Conservation (phyloP, 2,888 invertebrate genomes). For the Dioctria linearis region DNA sequence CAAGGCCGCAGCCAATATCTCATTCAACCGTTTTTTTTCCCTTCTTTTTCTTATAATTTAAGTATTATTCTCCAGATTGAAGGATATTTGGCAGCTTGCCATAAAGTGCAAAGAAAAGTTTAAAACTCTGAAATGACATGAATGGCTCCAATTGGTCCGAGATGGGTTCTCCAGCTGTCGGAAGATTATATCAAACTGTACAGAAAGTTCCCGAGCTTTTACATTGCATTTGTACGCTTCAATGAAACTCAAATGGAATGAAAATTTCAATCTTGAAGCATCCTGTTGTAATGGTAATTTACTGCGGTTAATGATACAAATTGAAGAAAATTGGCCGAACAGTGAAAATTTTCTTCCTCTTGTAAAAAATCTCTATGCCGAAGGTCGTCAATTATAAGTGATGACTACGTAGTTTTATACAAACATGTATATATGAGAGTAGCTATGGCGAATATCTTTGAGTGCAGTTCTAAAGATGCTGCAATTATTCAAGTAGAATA, state of each 20-base stretch:
- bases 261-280: conserved; percentile 17
- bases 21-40: not conserved
- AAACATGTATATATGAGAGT: too few species aligned
- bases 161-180: conserved; percentile 34
- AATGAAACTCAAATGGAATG: conserved; percentile 31
- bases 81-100: conserved; percentile 34
- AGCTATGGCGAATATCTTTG: too few species aligned
- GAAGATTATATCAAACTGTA: conserved; percentile 16
- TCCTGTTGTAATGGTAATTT: conserved; percentile 18
- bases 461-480: too few species aligned
- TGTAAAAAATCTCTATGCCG: too few species aligned
- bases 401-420: too few species aligned
- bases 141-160: conserved; percentile 43
- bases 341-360: too few species aligned
- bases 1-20: conserved; percentile 16
- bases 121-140: conserved; percentile 29
- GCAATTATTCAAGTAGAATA: too few species aligned
- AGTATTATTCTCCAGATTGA: conserved; percentile 5
- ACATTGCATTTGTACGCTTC: conserved; percentile 32
- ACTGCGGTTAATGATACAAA: conserved; percentile 28
- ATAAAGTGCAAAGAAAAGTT: conserved; percentile 36
- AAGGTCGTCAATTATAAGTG: too few species aligned
- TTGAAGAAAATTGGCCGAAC: not conserved
- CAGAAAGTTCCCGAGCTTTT: conserved; percentile 20
- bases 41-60: not conserved